Percentiles rank a stretch among this genome's conserved stretches.
Conservation (phyloP, 2,888 invertebrate species). For the Yponomeuta cagnagella region DNA sequence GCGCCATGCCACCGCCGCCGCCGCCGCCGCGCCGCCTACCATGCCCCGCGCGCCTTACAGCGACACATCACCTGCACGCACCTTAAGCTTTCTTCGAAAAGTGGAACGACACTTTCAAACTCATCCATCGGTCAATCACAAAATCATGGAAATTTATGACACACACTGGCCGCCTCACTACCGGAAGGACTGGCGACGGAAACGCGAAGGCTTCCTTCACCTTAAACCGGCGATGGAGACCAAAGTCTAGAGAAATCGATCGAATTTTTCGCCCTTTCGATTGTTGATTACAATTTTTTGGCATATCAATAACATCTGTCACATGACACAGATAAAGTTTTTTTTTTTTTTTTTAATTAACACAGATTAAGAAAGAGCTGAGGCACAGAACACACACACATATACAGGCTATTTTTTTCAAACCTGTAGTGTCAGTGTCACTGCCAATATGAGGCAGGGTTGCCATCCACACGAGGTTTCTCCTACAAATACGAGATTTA, state of each 20-base stretch:
- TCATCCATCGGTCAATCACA: background rate
- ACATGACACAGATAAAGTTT: background rate
- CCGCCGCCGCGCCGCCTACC: background rate
- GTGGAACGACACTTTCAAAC: background rate
- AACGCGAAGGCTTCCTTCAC: constrained; percentile 11
- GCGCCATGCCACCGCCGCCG: constrained; percentile 39
- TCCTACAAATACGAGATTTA: no score
- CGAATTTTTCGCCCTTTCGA: background rate
- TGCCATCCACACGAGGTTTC: no score
- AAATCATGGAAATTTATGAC: background rate
- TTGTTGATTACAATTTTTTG: constrained; percentile 14
- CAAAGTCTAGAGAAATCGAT: constrained; percentile 14
- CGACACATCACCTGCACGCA: background rate
- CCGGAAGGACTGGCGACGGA: background rate
- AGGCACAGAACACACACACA: no score
- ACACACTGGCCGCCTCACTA: background rate
- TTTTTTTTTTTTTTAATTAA: no score
- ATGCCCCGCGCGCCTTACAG: background rate
- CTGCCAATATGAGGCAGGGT: no score
- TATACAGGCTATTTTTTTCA: no score
- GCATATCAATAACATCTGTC: background rate
- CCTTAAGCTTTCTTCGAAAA: background rate
- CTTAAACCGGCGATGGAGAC: background rate
- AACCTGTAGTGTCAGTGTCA: no score
- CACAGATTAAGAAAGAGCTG: no score